Base-by-base conservation (phyloP, 2,113 vertebrate genomes). In the Cololabis saira region DNA sequence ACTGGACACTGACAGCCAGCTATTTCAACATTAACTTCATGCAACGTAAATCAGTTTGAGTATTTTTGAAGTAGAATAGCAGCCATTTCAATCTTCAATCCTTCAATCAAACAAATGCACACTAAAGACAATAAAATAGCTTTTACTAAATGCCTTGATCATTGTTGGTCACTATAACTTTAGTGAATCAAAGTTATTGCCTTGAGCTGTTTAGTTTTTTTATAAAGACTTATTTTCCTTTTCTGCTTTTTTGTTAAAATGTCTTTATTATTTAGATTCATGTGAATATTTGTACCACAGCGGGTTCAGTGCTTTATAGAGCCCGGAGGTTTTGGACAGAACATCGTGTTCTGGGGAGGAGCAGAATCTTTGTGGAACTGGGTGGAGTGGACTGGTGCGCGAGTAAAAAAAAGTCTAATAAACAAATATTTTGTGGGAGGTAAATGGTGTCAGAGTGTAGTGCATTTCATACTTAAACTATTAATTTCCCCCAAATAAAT, bases 341-440 rank as follows among this genome's bases (percentile, higher is more conserved):
- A 42, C 52, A 50, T 14, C 3, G 24, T 18, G 48, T 67, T 75
- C 14, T 24, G 37, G 45, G 43, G 1, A 16, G 22, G 54, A n/a
- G 52, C 5, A n/a, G 15, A 48, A 37, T 57, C 22, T 61, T 48
- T 27, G 19, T 64, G 44, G 55, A 48, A 69, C 15, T 51, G 52
- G 52, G 52, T 59, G 68, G 60, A 63, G 59, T 42, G 42, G 50
- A 22, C 44, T 13, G 16, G n/a, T 57, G 44, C 45, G 21, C 56
- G 47, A 55, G 42, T 7, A 2, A 55, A 58, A 22, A 42, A 58
- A 22, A 7, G 14, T 44, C 10, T 50, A 45, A 55, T 43, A 4
- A 41, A 54, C 7, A 27, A 13, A 66, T 12, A 60, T 19, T 48
- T 14, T 22, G n/a, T 67, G 48, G 9, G 43, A 76, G 58, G 15